Conservation (phyloP, 2,113 vertebrate species). For the Beaufortia kweichowensis region DNA sequence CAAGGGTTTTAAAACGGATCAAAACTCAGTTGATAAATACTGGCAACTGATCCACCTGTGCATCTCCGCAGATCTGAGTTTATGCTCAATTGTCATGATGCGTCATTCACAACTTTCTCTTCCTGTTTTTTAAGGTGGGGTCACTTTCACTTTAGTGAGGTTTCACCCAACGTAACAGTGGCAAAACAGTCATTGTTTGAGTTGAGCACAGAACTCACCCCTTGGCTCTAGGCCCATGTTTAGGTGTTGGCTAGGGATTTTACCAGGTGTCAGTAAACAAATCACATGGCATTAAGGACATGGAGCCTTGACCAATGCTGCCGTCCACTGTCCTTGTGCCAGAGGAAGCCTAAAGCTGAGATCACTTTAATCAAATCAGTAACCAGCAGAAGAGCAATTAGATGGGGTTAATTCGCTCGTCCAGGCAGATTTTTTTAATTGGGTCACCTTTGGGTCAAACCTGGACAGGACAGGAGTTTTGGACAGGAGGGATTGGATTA, state of each 20-base stretch:
- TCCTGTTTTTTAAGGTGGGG: background rate
- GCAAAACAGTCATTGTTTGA: conserved; percentile 20
- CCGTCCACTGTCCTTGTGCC: background rate
- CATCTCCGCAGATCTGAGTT: too few species aligned
- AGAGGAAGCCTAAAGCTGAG: conserved; percentile 28
- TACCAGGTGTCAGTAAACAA: conserved; percentile 5
- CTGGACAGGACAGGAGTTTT: too few species aligned
- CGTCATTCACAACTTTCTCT: background rate
- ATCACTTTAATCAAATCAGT: conserved; percentile 72
- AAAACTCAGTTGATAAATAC: too few species aligned
- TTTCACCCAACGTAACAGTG: background rate
- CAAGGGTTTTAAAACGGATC: too few species aligned
- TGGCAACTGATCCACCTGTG: too few species aligned
- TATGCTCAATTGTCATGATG: too few species aligned
- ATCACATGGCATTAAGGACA: conserved; percentile 27
- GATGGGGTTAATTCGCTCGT: conserved; percentile 73
- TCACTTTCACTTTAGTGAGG: background rate
- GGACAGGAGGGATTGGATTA: conserved; percentile 76
- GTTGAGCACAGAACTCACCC: background rate
- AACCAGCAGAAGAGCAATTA: conserved; percentile 63
- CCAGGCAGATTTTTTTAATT: conserved; percentile 65
- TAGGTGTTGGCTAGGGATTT: background rate
- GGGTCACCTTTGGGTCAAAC: conserved; percentile 75
- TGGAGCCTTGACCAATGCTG: conserved; percentile 18
- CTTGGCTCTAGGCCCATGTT: background rate